Percentiles rank a stretch among this genome's conserved stretches.
These are phyloP conservation scores for Eulithis testata DNA, from an alignment of 2,888 invertebrate species.

Conservation along the genomic window DNA sequence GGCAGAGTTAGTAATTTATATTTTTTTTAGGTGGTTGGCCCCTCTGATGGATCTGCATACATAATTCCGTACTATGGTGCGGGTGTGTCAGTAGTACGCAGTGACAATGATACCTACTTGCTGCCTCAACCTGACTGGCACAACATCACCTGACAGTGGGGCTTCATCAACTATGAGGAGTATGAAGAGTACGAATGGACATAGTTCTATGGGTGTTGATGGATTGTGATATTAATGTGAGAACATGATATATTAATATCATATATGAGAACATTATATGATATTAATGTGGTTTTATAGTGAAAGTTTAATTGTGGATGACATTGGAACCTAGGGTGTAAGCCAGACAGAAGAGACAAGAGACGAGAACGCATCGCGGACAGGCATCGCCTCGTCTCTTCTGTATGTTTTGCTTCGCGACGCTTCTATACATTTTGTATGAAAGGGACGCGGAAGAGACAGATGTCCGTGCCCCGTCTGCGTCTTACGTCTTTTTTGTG, in stretches of 20 bases:
- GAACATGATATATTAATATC: no score
- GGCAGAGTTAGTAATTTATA: neutral
- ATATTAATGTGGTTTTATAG: slow-evolving; percentile 4
- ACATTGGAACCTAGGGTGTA: no score
- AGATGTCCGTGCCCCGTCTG: no score
- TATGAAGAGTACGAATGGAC: slow-evolving; percentile 82
- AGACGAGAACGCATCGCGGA: no score
- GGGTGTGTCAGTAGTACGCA: slow-evolving; percentile 90
- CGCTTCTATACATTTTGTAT: no score
- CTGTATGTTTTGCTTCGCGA: no score
- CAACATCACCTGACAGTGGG: slow-evolving; percentile 83
- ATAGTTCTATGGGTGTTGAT: slow-evolving; percentile 42
- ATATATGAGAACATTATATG: no score
- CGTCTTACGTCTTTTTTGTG: no score
- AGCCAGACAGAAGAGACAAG: no score
- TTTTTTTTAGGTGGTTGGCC: slow-evolving; percentile 89
- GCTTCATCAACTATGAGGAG: slow-evolving; percentile 75
- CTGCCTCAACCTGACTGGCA: slow-evolving; percentile 92
- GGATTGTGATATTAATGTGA: slow-evolving; percentile 16
- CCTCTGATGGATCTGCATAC: slow-evolving; percentile 97
- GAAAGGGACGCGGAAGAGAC: no score
- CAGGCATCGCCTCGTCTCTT: no score
- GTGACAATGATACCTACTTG: slow-evolving; percentile 93
- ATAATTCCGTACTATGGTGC: slow-evolving; percentile 97
- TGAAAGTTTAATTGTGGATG: no score